Evolutionary conservation across 2,113 vertebrate species (phyloP), one percentile per base, ranked within the genome.

Genomic region (Origma solitaria): DNA sequence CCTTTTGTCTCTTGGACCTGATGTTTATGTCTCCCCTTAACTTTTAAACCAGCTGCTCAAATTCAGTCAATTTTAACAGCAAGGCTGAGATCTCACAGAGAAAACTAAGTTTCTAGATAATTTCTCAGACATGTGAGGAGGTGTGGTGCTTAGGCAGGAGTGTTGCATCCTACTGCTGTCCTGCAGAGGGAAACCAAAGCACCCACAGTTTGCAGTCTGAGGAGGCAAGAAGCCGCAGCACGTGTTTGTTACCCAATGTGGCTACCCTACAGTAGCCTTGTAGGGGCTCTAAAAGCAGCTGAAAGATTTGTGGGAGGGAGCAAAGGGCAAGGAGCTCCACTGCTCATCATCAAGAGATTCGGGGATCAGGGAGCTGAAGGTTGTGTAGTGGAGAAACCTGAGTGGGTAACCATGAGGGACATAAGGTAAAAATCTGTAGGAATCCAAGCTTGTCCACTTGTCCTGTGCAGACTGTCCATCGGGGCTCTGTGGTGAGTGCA

Each of bases 201-300:
- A 62, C 7, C 9, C 37, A 25, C 6, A 16, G 9, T 22, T 65
- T 79, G 50, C 50, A 65, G 20, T 20, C 40, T 80, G n/a, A 65
- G 51, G 53, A 79, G 15, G 27, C 1, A 1, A 58, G 35, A 37
- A 71, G 38, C 17, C 15, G 8, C 56, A 58, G 47, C 15, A 30
- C 0, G 2, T 33, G 19, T 19, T 66, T 79, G 33, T n/a, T 47
- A 2, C 15, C 18, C 21, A 20, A 9, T 24, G 49, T n/a, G n/a
- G n/a, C n/a, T n/a, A n/a, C n/a, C n/a, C n/a, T n/a, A n/a, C n/a
- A n/a, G n/a, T n/a, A 54, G 56, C 9, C 72, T 31, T 28, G 3
- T 3, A 84, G 42, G 15, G 44, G 9, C 44, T 82, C 76, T 75
- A 64, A 88, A 90, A 68, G 23, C 11, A 24, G 37, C 3, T 54